Evolutionary conservation across 2,888 invertebrate genomes (phyloP), one percentile per base, ranked within the genome.

Genomic region (Alentia gelatinosa): DNA sequence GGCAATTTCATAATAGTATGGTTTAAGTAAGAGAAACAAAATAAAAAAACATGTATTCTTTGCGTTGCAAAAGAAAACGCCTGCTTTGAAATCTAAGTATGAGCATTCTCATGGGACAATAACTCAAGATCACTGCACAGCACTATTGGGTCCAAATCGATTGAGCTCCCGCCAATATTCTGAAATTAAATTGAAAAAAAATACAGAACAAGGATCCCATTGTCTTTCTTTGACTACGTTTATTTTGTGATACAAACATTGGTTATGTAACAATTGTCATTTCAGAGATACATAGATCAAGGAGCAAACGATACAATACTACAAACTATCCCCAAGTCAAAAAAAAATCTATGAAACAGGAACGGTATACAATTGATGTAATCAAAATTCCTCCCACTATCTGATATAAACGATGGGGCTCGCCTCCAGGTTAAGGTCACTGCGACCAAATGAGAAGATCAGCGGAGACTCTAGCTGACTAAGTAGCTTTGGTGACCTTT

Each of bases 231-330:
- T 35, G 79, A 79, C 79, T 79, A 79, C 79, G 35, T 79, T 79
- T 79, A 79, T 79, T 79, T 39, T 79, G 37, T 35, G 79, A 79
- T 79, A 79, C 79, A 79, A 79, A 79, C 79, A 79, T 79, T 39
- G 79, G 79, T 19, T 79, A 79, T 35, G 39, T 39, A 79, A 79
- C 79, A 79, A 79, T 79, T 79, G 79, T 79, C 79, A 79, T 35
- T 35, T 79, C 79, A 39, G 79, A 79, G 79, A 79, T 79, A 79
- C 79, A 79, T 19, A 37, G 35, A 79, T 79, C 79, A 79, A 79
- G 79, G 39, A 39, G 79, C 39, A 79, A 79, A 79, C 79, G 79
- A 79, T 79, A 39, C 79, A 79, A 79, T 79, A 19, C 79, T 79
- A 79, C 79, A 79, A 79, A 79, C 79, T 79, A 79, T 19, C 79